phyloP scores from a whole-genome alignment of 2,797 vertebrate species.

The Chiroxiphia lanceolata region DNA sequence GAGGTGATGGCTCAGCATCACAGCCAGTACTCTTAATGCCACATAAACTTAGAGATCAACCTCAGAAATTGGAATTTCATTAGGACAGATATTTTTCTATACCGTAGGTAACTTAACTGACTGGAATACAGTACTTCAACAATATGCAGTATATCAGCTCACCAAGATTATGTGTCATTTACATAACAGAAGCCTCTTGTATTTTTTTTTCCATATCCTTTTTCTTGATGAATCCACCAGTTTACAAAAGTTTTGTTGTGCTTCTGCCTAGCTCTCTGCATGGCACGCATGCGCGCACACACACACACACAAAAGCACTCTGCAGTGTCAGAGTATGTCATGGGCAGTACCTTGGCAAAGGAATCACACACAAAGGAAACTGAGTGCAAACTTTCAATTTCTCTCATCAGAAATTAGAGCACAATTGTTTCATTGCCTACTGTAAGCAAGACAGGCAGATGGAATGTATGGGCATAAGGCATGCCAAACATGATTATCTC shows the following conservation, averaged over 20 bases:
- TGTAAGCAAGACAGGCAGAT: not conserved
- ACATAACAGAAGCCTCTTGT: not conserved
- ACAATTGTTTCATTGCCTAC: not conserved
- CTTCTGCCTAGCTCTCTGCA: not conserved
- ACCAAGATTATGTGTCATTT: not conserved
- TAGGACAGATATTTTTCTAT: not conserved
- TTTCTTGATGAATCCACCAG: not conserved
- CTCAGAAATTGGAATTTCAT: not conserved
- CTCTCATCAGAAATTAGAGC: not conserved
- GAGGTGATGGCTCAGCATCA: not conserved
- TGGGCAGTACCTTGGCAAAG: not conserved
- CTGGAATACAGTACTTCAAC: not conserved
- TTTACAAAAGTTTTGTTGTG: not conserved
- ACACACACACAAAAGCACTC: not conserved
- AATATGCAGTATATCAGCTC: not conserved
- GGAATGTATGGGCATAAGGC: not conserved
- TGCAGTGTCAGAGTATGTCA: not conserved
- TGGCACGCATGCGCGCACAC: rapidly evolving
- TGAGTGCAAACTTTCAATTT: not conserved
- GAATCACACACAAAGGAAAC: not conserved
- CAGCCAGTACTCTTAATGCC: not conserved
- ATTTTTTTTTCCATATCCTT: not conserved
- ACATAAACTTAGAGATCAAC: not conserved
- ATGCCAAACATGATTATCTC: not conserved
- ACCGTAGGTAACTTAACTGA: not conserved